Evolutionary conservation across 2,113 vertebrate genomes (phyloP), one percentile per base, ranked within the genome.

Genomic region (Cochlearius cochlearius): DNA sequence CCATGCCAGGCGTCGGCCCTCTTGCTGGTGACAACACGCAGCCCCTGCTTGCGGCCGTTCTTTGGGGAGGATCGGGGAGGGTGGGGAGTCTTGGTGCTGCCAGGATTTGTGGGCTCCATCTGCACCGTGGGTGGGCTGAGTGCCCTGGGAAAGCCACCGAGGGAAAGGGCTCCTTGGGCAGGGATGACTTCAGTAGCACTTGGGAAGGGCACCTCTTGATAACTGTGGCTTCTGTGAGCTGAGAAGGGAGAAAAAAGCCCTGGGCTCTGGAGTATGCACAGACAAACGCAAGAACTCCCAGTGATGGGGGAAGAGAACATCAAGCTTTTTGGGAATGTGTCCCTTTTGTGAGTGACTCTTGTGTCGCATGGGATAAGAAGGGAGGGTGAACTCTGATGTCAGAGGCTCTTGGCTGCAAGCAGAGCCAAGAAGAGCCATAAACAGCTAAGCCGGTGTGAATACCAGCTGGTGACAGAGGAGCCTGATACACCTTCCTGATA

Each of bases 381-480:
- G 38, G 41, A 90, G 72, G 75, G 66, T 92, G 80, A 80, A 32
- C 83, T 77, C 49, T 81, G 83, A 18, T 76, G 86, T 75, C 71
- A 88, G 94, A 94, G 71, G 53, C 88, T 88, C 53, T 76, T 88
- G 92, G 66, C 92, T 92, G 88, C 75, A 60, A 39, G 49, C 52
- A 83, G 85, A 92, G 52, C 60, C 77, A 30, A 55, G 29, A 50
- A 52, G 56, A 90, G 58, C 63, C 26, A 21, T 29, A 26, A 83
- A 52, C 30, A 62, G 66, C 36, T 59, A 26, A 36, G 11, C 6
- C 2, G 39, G 39, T 27, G 30, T 76, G 58, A 73, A 16, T 15
- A 27, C 36, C 73, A 64, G 81, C 32, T 32, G 14, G 6, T 47
- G 56, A 12, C 30, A 39, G 30, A 36, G 52, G 29, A 71, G 45